Percentiles rank a stretch among this genome's conserved stretches.
Evolutionary conservation across 1,140 invertebrate species (phyloP).

Genomic region (Epicauta chinensis): DNA sequence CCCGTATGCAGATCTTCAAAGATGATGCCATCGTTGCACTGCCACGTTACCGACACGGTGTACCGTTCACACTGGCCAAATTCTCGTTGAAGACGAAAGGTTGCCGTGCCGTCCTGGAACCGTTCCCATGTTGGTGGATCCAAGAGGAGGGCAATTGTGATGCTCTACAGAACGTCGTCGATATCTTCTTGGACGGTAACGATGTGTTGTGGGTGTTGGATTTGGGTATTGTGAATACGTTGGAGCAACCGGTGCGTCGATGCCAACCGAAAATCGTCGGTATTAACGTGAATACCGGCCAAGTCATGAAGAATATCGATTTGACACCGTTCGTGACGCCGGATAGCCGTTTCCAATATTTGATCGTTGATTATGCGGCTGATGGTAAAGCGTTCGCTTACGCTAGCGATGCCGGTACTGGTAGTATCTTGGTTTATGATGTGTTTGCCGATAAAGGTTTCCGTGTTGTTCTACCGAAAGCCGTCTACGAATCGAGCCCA

Average conservation of each 20-base stretch:
- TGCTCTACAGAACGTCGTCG: constrained; percentile 53
- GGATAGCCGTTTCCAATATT: constrained; percentile 55
- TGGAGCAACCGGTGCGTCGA: constrained; percentile 54
- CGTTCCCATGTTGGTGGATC: constrained; percentile 53
- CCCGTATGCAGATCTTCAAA: constrained; percentile 48
- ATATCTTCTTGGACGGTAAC: constrained; percentile 51
- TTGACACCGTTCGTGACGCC: constrained; percentile 47
- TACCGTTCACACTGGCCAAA: constrained; percentile 50
- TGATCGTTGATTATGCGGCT: constrained; percentile 51
- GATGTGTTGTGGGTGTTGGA: constrained; percentile 56
- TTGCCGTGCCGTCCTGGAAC: constrained; percentile 43
- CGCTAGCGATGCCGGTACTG: constrained; percentile 52
- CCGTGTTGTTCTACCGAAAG: constrained; percentile 50
- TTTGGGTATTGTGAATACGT: constrained; percentile 51
- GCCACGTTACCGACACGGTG: constrained; percentile 50
- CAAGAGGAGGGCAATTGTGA: constrained; percentile 54
- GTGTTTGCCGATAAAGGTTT: constrained; percentile 46
- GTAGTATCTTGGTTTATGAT: constrained; percentile 55
- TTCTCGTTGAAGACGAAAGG: constrained; percentile 42
- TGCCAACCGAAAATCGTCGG: constrained; percentile 61
- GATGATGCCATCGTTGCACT: constrained; percentile 50
- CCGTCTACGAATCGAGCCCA: constrained; percentile 38
- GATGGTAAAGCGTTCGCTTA: constrained; percentile 47
- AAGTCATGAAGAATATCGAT: constrained; percentile 55
- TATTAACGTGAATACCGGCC: constrained; percentile 52